Evolutionary conservation across 2,113 vertebrate species (phyloP), one percentile per base, ranked within the genome.

Genomic region (Dinomys branickii): DNA sequence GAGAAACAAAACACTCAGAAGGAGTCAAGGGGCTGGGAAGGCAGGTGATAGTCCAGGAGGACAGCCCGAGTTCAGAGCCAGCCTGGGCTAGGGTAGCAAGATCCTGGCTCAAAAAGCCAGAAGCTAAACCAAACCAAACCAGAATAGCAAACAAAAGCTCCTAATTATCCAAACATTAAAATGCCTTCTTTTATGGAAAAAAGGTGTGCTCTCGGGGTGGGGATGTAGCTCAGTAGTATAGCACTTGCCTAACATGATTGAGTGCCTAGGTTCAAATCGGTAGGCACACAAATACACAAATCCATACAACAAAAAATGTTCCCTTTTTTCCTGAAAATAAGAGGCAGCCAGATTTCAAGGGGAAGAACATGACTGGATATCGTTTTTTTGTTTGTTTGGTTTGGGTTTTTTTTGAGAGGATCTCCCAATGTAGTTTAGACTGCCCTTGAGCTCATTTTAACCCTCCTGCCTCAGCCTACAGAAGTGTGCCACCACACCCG

Each of bases 101-200:
- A 38, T 3, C 30, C 69, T 22, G n/a, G 38, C 19, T 71, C 17
- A 71, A 38, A 71, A 12, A 50, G 47, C 47, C 47, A 59, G 22
- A 59, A 44, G 6, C 28, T 6, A 9, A 4, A 86, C 22, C 16
- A n/a, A 59, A 41, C 4, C 26, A 35, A 30, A 59, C 24, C 56
- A 58, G 17, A 33, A 38, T 4, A 24, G 14, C 35, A 67, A 52
- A 92, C 5, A 44, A 77, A 56, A 59, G 6, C 58, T 0, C 33
- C 73, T 67, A 54, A 77, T 86, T 83, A 75, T 78, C 50, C 35
- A 80, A 90, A 89, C 85, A 59, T 88, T 82, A 95, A 90, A 95
- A 71, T 67, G 22, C 7, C 41, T 94, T 54, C 63, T 85, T 94
- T 69, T 47, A 52, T 88, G 59, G 16, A n/a, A 69, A 69, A 69